Percentiles rank a stretch among this genome's conserved stretches.
Conservation (phyloP, 2,113 vertebrate genomes). For the Etheostoma cragini region DNA sequence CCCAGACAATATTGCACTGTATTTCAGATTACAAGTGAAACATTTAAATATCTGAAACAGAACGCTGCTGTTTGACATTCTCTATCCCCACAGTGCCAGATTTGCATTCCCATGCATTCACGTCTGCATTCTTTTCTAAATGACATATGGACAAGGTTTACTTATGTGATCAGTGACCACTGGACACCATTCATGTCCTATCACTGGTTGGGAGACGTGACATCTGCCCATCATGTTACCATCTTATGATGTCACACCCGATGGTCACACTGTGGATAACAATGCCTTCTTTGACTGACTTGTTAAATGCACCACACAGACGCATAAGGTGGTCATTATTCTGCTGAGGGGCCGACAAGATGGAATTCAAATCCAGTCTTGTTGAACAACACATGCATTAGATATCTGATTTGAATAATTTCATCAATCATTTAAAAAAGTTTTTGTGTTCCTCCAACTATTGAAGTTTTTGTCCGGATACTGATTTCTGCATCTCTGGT, state of each 20-base stretch:
- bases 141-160: not conserved
- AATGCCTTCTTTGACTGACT: conserved; percentile 7
- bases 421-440: not conserved
- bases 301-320: not conserved
- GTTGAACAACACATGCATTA: not conserved
- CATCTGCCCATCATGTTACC: not conserved
- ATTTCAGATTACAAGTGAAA: not conserved
- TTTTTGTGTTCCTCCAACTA: not conserved
- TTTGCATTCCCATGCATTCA: not conserved
- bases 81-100: not conserved
- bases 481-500: conserved; percentile 4
- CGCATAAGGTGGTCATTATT: conserved; percentile 27
- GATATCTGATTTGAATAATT: not conserved
- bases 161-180: not conserved
- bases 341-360: not conserved
- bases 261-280: conserved; percentile 7
- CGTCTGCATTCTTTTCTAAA: not conserved
- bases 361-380: not conserved
- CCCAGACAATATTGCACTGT: not conserved
- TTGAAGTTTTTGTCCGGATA: not conserved
- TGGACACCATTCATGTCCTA: not conserved
- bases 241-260: conserved; percentile 9
- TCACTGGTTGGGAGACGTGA: conserved; percentile 9
- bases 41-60: not conserved
- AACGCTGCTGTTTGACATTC: not conserved